Evolutionary conservation across 37 sponge, comb jelly and placozoan species (phyloP).

Genomic region (Spongilla lacustris): DNA sequence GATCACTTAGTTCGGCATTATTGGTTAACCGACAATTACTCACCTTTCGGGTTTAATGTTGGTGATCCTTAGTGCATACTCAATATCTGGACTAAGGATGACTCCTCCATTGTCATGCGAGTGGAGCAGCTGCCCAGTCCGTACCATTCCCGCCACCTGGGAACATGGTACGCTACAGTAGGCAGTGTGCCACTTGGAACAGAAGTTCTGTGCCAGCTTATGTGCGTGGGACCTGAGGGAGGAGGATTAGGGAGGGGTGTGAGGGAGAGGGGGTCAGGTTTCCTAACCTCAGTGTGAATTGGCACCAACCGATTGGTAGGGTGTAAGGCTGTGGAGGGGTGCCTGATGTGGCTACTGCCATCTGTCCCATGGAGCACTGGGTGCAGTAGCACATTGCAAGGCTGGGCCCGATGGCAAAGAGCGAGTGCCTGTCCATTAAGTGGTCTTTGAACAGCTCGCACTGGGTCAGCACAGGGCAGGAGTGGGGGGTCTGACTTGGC

Average conservation of each 20-base stretch:
- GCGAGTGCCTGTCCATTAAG: conserved; percentile 31
- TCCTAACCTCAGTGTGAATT: conserved; percentile 33
- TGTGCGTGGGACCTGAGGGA: conserved; percentile 54
- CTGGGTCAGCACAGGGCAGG: conserved; percentile 16
- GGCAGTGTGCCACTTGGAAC: conserved; percentile 41
- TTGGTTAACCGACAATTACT: not conserved
- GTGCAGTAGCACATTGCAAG: conserved; percentile 38
- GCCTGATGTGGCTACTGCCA: conserved; percentile 30
- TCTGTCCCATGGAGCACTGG: conserved; percentile 41
- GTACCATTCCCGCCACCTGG: conserved; percentile 23
- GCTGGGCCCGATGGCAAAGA: conserved; percentile 44
- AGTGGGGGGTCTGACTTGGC: not conserved
- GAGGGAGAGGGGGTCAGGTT: not conserved
- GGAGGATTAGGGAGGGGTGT: not conserved
- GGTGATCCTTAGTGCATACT: conserved; percentile 23
- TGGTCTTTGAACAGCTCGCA: conserved; percentile 59
- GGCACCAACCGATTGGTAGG: conserved; percentile 57
- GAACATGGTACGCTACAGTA: conserved; percentile 34
- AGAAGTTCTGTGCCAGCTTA: conserved; percentile 33
- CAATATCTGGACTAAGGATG: conserved; percentile 43
- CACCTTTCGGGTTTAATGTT: conserved; percentile 15
- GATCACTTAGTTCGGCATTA: not conserved
- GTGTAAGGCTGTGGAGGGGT: conserved; percentile 56
- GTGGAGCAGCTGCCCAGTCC: conserved; percentile 47
- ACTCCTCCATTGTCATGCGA: conserved; percentile 27